phyloP scores from a whole-genome alignment of 2,113 vertebrate species.

The Sapajus apella region DNA sequence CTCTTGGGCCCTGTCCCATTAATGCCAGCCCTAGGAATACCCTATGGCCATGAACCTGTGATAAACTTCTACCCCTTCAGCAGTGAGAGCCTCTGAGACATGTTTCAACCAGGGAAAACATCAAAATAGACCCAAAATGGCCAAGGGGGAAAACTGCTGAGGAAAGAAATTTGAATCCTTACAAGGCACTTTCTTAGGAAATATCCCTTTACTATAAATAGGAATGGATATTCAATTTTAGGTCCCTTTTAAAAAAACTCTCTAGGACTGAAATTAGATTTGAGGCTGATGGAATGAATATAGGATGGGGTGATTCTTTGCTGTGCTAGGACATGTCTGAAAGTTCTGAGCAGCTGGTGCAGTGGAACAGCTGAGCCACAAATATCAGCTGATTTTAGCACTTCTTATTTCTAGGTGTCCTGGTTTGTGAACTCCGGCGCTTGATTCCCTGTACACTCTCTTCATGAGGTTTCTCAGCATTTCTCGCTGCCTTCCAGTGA shows the following conservation, averaged over 20 bases:
- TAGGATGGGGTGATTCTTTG: conserved; percentile 70
- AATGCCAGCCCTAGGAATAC: background rate
- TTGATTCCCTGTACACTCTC: background rate
- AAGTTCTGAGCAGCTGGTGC: conserved; percentile 64
- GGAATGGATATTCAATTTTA: conserved; percentile 72
- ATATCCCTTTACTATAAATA: conserved; percentile 80
- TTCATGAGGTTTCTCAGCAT: background rate
- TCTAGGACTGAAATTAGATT: conserved; percentile 74
- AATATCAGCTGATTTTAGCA: conserved; percentile 63
- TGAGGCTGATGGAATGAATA: conserved; percentile 66
- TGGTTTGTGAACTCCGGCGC: background rate
- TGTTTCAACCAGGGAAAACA: conserved; percentile 44
- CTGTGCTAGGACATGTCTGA: conserved; percentile 62
- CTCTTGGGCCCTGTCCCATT: background rate
- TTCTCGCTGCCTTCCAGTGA: background rate
- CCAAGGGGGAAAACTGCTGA: conserved; percentile 53
- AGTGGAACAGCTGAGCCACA: conserved; percentile 64
- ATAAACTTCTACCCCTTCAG: background rate
- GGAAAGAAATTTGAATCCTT: conserved; percentile 71
- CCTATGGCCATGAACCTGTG: background rate
- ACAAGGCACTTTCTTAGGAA: conserved; percentile 72
- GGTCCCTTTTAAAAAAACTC: conserved; percentile 60
- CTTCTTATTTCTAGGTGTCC: conserved; percentile 62
- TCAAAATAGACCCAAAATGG: conserved; percentile 65
- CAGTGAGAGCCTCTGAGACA: conserved; percentile 14